Evolutionary conservation across 2,888 invertebrate species (phyloP).

Genomic region (Pimpla rufipes): DNA sequence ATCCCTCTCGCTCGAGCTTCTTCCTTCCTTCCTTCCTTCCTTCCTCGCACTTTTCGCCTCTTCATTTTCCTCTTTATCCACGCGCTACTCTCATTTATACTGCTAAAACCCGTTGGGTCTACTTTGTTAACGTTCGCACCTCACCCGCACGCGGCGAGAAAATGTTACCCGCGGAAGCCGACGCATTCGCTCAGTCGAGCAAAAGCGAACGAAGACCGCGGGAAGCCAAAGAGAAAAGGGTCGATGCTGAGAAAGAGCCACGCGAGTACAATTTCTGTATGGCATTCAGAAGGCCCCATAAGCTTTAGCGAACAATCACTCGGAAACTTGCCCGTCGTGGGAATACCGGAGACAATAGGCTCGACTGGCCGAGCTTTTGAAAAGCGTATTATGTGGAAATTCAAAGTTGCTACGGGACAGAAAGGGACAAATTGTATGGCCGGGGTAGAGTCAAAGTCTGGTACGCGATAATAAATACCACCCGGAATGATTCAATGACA

Average conservation of each 20-base stretch:
- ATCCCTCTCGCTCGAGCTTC: constrained; percentile 28
- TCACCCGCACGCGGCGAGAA: constrained; percentile 39
- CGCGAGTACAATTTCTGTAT: background rate
- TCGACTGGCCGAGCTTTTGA: constrained; percentile 6
- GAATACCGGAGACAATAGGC: constrained; percentile 16
- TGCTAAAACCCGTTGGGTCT: constrained; percentile 50
- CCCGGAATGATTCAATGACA: background rate
- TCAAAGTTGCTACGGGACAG: background rate
- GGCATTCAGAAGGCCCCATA: constrained; percentile 25
- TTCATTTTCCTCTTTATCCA: constrained; percentile 40
- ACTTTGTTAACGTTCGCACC: constrained; percentile 55
- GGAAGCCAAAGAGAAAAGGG: background rate
- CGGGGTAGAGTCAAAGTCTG: background rate
- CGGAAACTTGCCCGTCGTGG: constrained; percentile 23
- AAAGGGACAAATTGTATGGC: background rate
- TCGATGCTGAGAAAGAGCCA: constrained; percentile 3
- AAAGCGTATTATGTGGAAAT: constrained; percentile 23
- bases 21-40: constrained; percentile 47
- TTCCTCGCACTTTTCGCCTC: constrained; percentile 42
- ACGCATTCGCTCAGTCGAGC: constrained; percentile 18
- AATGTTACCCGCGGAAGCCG: constrained; percentile 29
- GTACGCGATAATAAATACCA: background rate
- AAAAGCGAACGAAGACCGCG: background rate
- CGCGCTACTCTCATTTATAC: constrained; percentile 48
- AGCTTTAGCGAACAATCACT: constrained; percentile 33